These are phyloP conservation scores for Ciconia nigra DNA, from an alignment of 2,797 vertebrate species.

Conservation along the genomic window DNA sequence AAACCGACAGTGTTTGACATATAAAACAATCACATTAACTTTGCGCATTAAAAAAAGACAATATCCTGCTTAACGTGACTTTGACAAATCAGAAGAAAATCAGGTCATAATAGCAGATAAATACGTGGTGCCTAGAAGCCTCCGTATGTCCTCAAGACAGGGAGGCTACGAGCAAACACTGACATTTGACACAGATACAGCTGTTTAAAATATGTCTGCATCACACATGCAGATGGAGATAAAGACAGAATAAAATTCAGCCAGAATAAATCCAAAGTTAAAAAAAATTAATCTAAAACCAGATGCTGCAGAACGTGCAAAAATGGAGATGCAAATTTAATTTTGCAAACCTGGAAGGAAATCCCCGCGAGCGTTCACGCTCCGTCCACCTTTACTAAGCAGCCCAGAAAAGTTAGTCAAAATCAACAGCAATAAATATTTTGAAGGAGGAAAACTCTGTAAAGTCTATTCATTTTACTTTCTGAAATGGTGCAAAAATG, in stretches of 20 bases:
- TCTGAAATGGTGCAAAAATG: slow-evolving; percentile 78
- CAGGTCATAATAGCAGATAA: slow-evolving; percentile 38
- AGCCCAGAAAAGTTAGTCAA: background rate
- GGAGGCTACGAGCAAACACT: slow-evolving; percentile 53
- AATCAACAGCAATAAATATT: slow-evolving; percentile 55
- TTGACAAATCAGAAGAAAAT: slow-evolving; percentile 28
- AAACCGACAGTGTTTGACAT: background rate
- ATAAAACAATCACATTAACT: background rate
- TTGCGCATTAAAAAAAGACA: background rate
- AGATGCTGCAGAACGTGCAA: slow-evolving; percentile 46
- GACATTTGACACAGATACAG: slow-evolving; percentile 73
- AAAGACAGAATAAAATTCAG: slow-evolving; percentile 42
- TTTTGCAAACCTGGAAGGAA: slow-evolving; percentile 4
- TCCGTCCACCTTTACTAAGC: background rate
- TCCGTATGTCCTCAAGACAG: slow-evolving; percentile 53
- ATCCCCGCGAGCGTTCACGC: background rate
- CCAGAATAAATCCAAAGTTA: slow-evolving; percentile 36
- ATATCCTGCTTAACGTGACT: background rate
- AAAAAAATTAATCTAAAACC: slow-evolving; percentile 52
- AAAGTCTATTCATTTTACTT: slow-evolving; percentile 65
- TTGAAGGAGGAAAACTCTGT: slow-evolving; percentile 62
- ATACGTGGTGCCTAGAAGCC: slow-evolving; percentile 47
- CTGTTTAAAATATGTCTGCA: slow-evolving; percentile 76
- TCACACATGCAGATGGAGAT: slow-evolving; percentile 71
- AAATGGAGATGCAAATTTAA: slow-evolving; percentile 22